Evolutionary conservation across 2,797 vertebrate genomes (phyloP).

Genomic region (Tarsius wallacei): DNA sequence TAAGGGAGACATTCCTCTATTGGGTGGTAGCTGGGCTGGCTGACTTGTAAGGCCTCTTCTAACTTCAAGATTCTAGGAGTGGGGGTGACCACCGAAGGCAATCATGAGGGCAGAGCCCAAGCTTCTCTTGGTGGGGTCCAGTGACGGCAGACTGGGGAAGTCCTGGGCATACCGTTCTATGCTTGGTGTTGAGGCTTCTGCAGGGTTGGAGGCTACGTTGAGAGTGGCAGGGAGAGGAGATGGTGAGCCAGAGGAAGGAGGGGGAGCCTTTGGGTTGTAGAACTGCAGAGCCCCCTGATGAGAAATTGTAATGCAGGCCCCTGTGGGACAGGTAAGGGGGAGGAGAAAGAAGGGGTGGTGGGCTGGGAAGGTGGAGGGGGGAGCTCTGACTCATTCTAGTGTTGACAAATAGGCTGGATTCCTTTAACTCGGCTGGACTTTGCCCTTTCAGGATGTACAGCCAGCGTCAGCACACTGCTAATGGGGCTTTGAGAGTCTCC

Average conservation of each 20-base stretch:
- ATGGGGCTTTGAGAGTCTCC: conserved; percentile 79
- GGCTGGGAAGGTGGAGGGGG: background rate
- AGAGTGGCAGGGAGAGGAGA: background rate
- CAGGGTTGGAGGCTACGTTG: background rate
- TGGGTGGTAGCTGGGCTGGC: background rate
- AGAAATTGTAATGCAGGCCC: conserved; percentile 40
- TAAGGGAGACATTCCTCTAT: background rate
- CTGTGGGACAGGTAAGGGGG: background rate
- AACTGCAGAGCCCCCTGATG: conserved; percentile 27
- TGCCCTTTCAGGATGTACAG: conserved; percentile 81
- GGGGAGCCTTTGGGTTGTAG: background rate
- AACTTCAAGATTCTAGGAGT: background rate
- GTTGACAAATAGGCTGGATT: conserved; percentile 84
- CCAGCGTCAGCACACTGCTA: conserved; percentile 76
- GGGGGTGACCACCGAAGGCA: too few species aligned
- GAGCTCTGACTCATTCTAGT: background rate
- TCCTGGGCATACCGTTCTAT: background rate
- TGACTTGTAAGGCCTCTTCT: background rate
- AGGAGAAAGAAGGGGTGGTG: background rate
- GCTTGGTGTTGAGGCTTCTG: background rate
- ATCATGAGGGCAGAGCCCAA: background rate
- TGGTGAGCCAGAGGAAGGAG: background rate
- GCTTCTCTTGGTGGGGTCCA: background rate
- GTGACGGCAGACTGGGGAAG: background rate
- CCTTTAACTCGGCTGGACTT: conserved; percentile 79